Conservation (phyloP, 2,888 invertebrate genomes). For the Allophyes oxyacanthae region DNA sequence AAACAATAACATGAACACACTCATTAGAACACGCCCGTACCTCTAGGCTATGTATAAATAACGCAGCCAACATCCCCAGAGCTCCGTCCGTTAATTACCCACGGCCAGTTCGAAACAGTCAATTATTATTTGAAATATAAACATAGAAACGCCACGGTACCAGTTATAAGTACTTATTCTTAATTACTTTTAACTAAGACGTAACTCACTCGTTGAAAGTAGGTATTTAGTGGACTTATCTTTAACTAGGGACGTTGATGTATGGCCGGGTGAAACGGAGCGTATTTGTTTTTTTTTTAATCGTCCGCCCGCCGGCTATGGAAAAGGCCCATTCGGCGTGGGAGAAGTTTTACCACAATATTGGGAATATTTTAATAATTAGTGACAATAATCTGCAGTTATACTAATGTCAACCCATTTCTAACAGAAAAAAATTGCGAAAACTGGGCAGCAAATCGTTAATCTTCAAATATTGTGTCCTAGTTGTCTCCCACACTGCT, state of each 20-base stretch:
- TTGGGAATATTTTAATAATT: conserved; percentile 37
- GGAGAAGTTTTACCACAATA: conserved; percentile 40
- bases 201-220: conserved; percentile 84
- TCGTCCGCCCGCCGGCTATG: conserved; percentile 66
- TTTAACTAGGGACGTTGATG: conserved; percentile 80
- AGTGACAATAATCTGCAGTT: not conserved
- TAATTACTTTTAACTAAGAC: conserved; percentile 87
- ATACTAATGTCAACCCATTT: too few species aligned
- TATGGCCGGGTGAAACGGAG: conserved; percentile 76
- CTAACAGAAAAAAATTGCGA: too few species aligned
- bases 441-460: too few species aligned
- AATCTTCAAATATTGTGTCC: too few species aligned
- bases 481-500: too few species aligned
- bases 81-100: conserved; percentile 83
- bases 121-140: conserved; percentile 78
- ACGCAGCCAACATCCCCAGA: conserved; percentile 61
- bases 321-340: conserved; percentile 30
- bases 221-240: conserved; percentile 82
- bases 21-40: conserved; percentile 63
- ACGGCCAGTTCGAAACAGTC: conserved; percentile 72
- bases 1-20: conserved; percentile 53
- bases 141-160: conserved; percentile 70
- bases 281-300: conserved; percentile 68
- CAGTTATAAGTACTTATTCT: conserved; percentile 81
- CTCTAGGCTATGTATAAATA: conserved; percentile 73